Conservation (phyloP, 1,140 invertebrate species). For the Aphis craccivora region DNA sequence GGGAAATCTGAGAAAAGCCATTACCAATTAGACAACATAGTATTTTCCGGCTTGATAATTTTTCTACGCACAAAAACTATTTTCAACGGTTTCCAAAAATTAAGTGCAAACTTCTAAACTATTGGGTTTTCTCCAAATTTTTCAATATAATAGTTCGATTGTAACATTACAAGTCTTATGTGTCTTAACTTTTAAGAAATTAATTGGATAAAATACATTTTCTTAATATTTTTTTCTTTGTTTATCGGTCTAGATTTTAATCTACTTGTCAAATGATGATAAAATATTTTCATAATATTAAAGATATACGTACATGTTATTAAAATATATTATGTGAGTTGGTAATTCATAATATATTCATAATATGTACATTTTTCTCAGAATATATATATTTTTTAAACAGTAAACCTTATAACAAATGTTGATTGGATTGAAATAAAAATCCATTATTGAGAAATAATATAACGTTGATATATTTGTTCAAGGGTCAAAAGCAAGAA, state of each 20-base stretch:
- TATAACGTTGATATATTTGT: background rate
- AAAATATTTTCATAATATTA: background rate
- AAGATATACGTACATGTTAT: background rate
- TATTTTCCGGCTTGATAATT: background rate
- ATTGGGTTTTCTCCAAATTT: background rate
- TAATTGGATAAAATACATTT: background rate
- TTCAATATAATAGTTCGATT: background rate
- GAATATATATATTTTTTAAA: background rate
- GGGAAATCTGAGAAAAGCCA: background rate
- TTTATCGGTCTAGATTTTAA: background rate
- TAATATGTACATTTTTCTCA: background rate
- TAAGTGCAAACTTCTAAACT: background rate
- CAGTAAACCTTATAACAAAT: background rate
- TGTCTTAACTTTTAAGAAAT: background rate
- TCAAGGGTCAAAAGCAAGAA: background rate
- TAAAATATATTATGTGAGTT: background rate
- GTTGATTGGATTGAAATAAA: background rate
- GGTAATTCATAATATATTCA: background rate
- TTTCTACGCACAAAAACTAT: conserved; percentile 11
- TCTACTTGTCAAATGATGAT: background rate
- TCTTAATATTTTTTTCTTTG: background rate
- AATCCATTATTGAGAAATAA: background rate
- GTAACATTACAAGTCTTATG: background rate
- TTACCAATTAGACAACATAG: conserved; percentile 22
- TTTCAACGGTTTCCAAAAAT: conserved; percentile 34